A percentile compares a stretch with the other conserved stretches of the same genome.
Conservation (phyloP, 1,140 invertebrate genomes). For the Palaemon carinicauda region DNA sequence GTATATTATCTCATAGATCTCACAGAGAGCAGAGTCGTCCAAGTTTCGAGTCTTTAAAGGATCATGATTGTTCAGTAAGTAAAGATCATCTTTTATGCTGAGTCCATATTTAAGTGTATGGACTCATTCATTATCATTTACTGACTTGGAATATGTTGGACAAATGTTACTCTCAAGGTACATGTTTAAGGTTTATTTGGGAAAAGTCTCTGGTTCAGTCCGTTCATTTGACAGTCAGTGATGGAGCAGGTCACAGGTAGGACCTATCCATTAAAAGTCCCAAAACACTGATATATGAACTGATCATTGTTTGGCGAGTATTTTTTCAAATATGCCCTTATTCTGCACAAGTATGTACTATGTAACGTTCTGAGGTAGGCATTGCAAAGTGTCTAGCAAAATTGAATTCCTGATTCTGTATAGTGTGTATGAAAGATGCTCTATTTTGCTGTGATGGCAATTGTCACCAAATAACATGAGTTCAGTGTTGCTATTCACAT, state of each 20-base stretch:
- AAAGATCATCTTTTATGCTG: too few relatives aligned
- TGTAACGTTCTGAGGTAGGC: slow-evolving; percentile 17
- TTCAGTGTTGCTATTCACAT: slow-evolving; percentile 11
- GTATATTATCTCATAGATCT: slow-evolving; percentile 31
- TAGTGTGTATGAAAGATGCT: neutral
- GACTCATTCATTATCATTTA: too few relatives aligned
- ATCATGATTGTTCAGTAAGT: too few relatives aligned
- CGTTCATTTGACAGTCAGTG: too few relatives aligned
- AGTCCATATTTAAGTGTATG: too few relatives aligned
- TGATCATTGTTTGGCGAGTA: neutral
- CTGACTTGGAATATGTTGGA: too few relatives aligned
- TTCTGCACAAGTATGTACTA: neutral
- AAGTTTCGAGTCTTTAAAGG: too few relatives aligned
- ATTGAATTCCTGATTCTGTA: slow-evolving; percentile 9
- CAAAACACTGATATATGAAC: neutral
- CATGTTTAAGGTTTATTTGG: too few relatives aligned
- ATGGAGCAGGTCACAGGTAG: too few relatives aligned
- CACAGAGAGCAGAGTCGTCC: slow-evolving; percentile 49
- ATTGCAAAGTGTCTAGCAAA: neutral
- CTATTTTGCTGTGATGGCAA: neutral
- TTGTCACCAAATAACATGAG: neutral
- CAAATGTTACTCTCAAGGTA: too few relatives aligned
- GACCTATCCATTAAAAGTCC: too few relatives aligned
- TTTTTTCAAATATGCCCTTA: neutral
- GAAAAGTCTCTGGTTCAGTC: too few relatives aligned